Conservation (phyloP, 2,113 vertebrate genomes). For the Symphodus melops region DNA sequence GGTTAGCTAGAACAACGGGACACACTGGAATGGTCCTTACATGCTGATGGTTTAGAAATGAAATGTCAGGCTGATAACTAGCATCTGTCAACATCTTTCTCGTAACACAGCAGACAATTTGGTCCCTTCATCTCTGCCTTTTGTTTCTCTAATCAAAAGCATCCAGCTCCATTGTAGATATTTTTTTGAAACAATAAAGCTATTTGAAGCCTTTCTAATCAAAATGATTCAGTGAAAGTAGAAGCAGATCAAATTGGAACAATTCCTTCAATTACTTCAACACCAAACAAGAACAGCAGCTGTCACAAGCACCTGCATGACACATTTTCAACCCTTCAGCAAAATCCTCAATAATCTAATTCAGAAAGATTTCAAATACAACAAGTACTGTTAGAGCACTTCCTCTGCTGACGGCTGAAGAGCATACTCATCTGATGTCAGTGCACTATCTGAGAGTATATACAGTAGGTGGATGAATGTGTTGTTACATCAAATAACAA, state of each 20-base stretch:
- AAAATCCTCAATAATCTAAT: neutral
- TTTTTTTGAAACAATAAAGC: neutral
- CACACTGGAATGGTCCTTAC: too few species aligned
- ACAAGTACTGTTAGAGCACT: neutral
- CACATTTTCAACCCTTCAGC: neutral
- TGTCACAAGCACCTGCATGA: neutral
- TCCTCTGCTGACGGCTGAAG: neutral
- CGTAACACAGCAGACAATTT: too few species aligned
- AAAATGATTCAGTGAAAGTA: slow-evolving; percentile 8
- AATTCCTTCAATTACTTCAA: slow-evolving; percentile 5
- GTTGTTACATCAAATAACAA: slow-evolving; percentile 4
- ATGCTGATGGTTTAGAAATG: too few species aligned
- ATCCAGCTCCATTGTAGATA: too few species aligned
- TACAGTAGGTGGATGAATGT: slow-evolving; percentile 2
- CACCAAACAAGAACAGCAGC: neutral
- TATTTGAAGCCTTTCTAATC: neutral
- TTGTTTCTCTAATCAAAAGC: too few species aligned
- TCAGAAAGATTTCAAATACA: neutral
- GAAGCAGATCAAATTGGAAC: neutral
- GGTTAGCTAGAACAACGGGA: too few species aligned
- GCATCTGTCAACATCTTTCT: too few species aligned
- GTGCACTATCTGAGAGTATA: neutral
- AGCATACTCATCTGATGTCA: slow-evolving; percentile 1
- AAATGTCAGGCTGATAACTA: too few species aligned
- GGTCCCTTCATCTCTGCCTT: too few species aligned